Conservation (phyloP, 1,140 invertebrate species). For the Colletes gigas region DNA sequence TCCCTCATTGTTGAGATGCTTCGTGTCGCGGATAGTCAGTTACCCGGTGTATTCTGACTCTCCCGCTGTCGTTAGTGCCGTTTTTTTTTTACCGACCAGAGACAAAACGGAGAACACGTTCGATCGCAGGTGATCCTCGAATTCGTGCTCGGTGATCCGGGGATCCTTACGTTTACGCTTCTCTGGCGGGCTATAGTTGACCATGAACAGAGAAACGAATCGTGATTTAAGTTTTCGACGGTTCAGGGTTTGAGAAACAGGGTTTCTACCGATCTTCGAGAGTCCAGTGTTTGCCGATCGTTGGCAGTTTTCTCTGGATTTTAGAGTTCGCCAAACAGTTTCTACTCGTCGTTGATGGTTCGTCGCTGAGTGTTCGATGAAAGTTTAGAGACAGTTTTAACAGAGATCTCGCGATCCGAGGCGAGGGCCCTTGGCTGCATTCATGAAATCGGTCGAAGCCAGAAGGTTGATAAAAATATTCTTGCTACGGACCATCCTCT, state of each 20-base stretch:
- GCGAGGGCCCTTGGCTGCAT: conserved; percentile 16
- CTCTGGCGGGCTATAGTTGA: too few relatives aligned
- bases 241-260: too few relatives aligned
- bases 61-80: not conserved
- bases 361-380: too few relatives aligned
- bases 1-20: conserved; percentile 77
- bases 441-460: conserved; percentile 72
- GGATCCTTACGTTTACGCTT: too few relatives aligned
- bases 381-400: not conserved
- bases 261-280: too few relatives aligned
- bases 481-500: conserved; percentile 63
- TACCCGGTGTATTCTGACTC: conserved; percentile 23
- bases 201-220: too few relatives aligned
- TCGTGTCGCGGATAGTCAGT: conserved; percentile 71
- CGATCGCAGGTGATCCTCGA: too few relatives aligned
- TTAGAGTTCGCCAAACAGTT: too few relatives aligned
- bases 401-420: not conserved
- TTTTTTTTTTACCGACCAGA: not conserved
- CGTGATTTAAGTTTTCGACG: too few relatives aligned
- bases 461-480: conserved; percentile 69
- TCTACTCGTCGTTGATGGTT: too few relatives aligned
- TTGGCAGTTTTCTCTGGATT: not conserved
- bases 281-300: not conserved
- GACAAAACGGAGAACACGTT: too few relatives aligned
- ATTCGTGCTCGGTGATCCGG: too few relatives aligned